Base-by-base conservation (phyloP, 2,888 invertebrate species). In the Elegia similella region DNA sequence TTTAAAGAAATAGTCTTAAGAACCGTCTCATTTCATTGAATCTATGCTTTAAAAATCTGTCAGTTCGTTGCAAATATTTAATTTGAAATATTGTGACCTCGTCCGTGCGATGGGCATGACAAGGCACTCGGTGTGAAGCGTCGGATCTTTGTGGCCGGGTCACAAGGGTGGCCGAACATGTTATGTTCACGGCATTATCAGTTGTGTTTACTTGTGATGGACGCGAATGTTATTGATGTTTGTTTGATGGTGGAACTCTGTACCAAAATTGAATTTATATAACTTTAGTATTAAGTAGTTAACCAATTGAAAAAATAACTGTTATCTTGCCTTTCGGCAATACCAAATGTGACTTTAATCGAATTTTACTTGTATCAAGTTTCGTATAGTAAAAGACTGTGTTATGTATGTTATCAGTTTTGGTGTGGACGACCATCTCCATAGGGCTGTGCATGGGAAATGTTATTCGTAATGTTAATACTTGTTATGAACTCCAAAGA, bases 401-500 rank as follows among this genome's bases (percentile, higher is more conserved):
- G 13, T 30, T 17, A 17, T 38, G 23, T 38, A 42, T 17, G 42
- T 32, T 44, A 38, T 46, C 29, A 34, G 42, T 42, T 57, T 52
- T 53, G 13, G 32, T 57, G 53, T 57, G 30, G 42, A 59, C 42
- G n/a, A 38, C 30, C 48, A 56, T 55, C 42, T 56, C 52, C 38
- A 57, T 23, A 42, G 61, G 50, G 53, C 16, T 55, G 42, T 57
- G 43, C 42, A 52, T 52, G 52, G 47, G 29, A 52, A 44, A 52
- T 58, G 38, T 47, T 42, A 23, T 13, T 46, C 52, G 46, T 59
- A 52, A 38, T 32, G 32, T 55, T 55, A 57, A 61, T 57, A 59
- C 57, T 65, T 62, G 61, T 61, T 56, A 72, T 64, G 72, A 23
- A 76, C 74, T 75, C 80, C 84, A 81, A 83, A 82, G 80, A 84